These are phyloP conservation scores for Novumbra hubbsi DNA, from an alignment of 2,797 vertebrate genomes.

Conservation along the genomic window DNA sequence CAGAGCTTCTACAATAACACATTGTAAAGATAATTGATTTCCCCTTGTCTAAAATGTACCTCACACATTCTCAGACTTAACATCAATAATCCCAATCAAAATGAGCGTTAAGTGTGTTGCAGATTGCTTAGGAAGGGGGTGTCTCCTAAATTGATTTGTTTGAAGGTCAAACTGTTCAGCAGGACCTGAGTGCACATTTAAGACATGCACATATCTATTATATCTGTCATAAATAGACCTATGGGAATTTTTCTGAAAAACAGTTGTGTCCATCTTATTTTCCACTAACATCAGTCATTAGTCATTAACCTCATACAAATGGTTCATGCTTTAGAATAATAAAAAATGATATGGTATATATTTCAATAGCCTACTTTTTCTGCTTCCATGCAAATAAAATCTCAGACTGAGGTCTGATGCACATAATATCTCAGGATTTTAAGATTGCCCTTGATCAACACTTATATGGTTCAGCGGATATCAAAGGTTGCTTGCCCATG, in stretches of 20 bases:
- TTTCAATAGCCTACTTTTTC: background rate
- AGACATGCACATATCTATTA: background rate
- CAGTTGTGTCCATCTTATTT: background rate
- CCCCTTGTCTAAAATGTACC: too few relatives aligned
- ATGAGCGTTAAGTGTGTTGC: too few relatives aligned
- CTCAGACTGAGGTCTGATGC: background rate
- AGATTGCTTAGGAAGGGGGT: too few relatives aligned
- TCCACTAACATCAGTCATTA: background rate
- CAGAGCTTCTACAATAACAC: too few relatives aligned
- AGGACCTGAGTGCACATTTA: too few relatives aligned
- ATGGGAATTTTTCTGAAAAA: background rate
- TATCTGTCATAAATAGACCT: background rate
- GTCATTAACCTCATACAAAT: background rate
- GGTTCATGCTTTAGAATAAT: background rate
- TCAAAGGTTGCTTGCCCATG: too few relatives aligned
- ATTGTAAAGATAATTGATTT: too few relatives aligned
- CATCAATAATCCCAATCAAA: too few relatives aligned
- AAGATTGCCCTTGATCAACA: background rate
- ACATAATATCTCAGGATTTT: background rate
- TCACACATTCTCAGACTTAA: too few relatives aligned
- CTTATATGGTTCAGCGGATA: background rate
- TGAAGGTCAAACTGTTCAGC: too few relatives aligned
- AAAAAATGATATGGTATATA: background rate
- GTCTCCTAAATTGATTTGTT: too few relatives aligned
- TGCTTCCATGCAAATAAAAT: background rate